phyloP scores from a whole-genome alignment of 2,113 vertebrate species.

The Microtus oregoni region DNA sequence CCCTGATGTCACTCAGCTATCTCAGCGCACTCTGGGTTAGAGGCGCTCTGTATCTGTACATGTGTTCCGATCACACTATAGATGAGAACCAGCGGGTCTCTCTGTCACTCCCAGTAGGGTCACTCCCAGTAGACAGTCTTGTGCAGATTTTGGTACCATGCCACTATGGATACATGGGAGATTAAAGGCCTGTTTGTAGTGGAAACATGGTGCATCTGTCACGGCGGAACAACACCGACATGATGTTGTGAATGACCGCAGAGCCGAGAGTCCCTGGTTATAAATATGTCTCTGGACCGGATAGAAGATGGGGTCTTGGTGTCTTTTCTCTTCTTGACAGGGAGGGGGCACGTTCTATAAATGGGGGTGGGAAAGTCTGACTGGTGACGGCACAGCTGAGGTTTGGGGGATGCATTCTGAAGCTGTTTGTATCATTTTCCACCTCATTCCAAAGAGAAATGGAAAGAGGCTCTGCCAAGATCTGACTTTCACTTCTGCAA shows the following conservation, averaged over 20 bases:
- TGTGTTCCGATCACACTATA: neutral
- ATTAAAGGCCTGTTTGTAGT: neutral
- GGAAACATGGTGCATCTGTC: neutral
- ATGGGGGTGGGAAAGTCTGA: neutral
- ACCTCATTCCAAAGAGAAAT: slow-evolving; percentile 26
- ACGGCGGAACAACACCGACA: neutral
- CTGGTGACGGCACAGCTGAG: neutral
- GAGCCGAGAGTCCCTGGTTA: neutral
- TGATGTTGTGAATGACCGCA: neutral
- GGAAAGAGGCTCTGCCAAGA: slow-evolving; percentile 43
- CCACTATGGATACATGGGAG: neutral
- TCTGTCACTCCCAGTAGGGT: neutral
- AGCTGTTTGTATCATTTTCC: neutral
- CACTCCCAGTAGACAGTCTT: neutral
- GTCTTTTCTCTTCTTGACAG: neutral
- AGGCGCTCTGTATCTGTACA: neutral
- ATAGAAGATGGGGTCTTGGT: neutral
- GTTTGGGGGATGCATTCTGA: neutral
- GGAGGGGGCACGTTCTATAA: neutral
- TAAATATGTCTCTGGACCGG: neutral
- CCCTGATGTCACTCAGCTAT: neutral
- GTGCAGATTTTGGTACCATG: neutral
- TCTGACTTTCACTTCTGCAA: neutral
- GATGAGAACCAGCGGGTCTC: neutral
- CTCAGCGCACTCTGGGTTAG: slow-evolving; percentile 7